Evolutionary conservation across 2,113 vertebrate species (phyloP).

Genomic region (Plectropomus leopardus): DNA sequence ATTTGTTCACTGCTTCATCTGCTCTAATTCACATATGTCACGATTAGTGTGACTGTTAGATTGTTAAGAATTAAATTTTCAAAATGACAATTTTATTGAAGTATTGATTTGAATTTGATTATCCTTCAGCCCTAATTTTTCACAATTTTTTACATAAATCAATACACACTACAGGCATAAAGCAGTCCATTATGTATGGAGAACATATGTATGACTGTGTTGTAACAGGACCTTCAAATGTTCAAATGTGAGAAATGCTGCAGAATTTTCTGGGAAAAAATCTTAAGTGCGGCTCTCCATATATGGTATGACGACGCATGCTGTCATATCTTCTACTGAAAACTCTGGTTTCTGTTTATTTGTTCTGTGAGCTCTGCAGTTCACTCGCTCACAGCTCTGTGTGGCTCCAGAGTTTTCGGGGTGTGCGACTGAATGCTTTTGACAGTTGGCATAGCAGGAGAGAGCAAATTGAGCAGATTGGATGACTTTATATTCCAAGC

Average conservation of each 20-base stretch:
- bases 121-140: too few species aligned
- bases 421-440: background rate
- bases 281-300: background rate
- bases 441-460: background rate
- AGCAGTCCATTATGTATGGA: background rate
- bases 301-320: constrained; percentile 13
- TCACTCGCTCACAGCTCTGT: constrained; percentile 1
- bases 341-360: constrained; percentile 43
- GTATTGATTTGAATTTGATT: too few species aligned
- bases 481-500: background rate
- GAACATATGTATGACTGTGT: background rate
- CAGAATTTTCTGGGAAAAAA: background rate
- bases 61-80: too few species aligned
- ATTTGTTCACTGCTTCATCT: too few species aligned
- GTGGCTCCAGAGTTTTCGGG: constrained; percentile 9
- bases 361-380: constrained; percentile 37
- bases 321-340: constrained; percentile 37
- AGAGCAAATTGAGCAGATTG: background rate
- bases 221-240: background rate
- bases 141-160: background rate
- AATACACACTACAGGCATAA: constrained; percentile 7
- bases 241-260: constrained; percentile 17
- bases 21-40: too few species aligned
- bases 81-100: too few species aligned
- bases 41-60: too few species aligned